phyloP scores from a whole-genome alignment of 2,797 vertebrate genomes.

The Clarias pachynema region DNA sequence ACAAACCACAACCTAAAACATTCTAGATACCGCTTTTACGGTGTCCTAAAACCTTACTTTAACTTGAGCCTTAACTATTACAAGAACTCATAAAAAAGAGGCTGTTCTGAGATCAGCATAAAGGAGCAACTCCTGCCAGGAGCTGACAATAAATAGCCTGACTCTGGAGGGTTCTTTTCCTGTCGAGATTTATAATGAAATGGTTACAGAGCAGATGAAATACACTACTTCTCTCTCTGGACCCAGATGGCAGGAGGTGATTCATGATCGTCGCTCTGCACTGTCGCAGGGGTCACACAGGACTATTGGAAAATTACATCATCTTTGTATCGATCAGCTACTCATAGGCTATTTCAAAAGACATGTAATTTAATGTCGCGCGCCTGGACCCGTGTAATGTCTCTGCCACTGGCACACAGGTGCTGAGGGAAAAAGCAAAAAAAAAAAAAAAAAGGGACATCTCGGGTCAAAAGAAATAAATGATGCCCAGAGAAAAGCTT shows the following conservation, averaged over 20 bases:
- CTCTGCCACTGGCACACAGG: slow-evolving; percentile 25
- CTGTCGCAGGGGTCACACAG: slow-evolving; percentile 52
- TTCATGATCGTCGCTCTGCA: slow-evolving; percentile 49
- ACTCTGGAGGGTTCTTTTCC: slow-evolving; percentile 34
- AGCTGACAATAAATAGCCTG: slow-evolving; percentile 52
- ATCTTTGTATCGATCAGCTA: slow-evolving; percentile 68
- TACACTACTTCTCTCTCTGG: slow-evolving; percentile 37
- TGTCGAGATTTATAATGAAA: slow-evolving; percentile 55
- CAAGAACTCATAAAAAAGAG: slow-evolving; percentile 35
- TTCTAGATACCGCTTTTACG: slow-evolving; percentile 8
- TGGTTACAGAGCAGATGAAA: slow-evolving; percentile 55
- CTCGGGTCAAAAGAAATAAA: slow-evolving; percentile 3
- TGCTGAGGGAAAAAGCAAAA: background rate
- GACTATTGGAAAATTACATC: slow-evolving; percentile 67
- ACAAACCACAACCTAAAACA: slow-evolving; percentile 18
- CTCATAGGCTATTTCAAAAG: slow-evolving; percentile 54
- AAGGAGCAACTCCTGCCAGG: slow-evolving; percentile 24
- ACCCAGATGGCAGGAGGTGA: slow-evolving; percentile 47
- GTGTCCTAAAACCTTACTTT: slow-evolving; percentile 23
- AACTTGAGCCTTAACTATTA: slow-evolving; percentile 28
- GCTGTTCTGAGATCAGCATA: slow-evolving; percentile 53
- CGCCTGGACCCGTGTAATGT: slow-evolving; percentile 15
- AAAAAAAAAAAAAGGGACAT: background rate
- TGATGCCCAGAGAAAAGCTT: background rate
- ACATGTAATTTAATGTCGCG: slow-evolving; percentile 30